Conservation (phyloP, 2,888 invertebrate genomes). For the Cataglyphis altisquamis region DNA sequence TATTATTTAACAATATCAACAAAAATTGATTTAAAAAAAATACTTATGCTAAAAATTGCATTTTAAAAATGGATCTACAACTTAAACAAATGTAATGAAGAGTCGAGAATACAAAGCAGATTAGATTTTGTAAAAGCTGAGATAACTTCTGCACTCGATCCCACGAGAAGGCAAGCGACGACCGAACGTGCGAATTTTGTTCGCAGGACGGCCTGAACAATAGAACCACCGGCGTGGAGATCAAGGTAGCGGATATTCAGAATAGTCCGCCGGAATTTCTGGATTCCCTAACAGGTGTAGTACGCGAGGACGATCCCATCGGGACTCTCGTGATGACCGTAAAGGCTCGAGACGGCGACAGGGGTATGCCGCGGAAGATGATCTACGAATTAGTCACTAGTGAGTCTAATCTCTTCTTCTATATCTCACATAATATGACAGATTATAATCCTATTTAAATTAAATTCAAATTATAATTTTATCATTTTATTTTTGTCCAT, state of each 20-base stretch:
- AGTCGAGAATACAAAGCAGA: neutral
- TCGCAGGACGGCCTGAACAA: slow-evolving; percentile 92
- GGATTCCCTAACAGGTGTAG: slow-evolving; percentile 92
- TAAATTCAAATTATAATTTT: neutral
- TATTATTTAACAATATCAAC: neutral
- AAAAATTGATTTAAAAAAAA: neutral
- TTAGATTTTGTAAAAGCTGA: neutral
- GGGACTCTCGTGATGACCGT: slow-evolving; percentile 93
- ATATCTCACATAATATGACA: neutral
- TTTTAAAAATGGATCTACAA: neutral
- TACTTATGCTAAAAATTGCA: neutral
- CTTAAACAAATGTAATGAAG: neutral
- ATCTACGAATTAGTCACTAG: slow-evolving; percentile 93
- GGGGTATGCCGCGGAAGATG: slow-evolving; percentile 93
- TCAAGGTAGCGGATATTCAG: slow-evolving; percentile 94
- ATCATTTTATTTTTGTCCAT: no score
- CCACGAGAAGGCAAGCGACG: neutral
- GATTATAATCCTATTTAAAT: neutral
- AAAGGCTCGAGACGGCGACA: slow-evolving; percentile 94
- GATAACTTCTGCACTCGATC: neutral
- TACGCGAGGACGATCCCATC: slow-evolving; percentile 94
- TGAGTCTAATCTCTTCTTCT: slow-evolving; percentile 86
- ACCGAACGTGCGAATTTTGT: slow-evolving; percentile 24
- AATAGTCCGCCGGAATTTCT: slow-evolving; percentile 95
- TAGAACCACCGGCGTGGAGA: slow-evolving; percentile 91